A percentile compares a stretch with the other conserved stretches of the same genome.
Conservation (phyloP, 2,113 vertebrate species). For the Alethe diademata region DNA sequence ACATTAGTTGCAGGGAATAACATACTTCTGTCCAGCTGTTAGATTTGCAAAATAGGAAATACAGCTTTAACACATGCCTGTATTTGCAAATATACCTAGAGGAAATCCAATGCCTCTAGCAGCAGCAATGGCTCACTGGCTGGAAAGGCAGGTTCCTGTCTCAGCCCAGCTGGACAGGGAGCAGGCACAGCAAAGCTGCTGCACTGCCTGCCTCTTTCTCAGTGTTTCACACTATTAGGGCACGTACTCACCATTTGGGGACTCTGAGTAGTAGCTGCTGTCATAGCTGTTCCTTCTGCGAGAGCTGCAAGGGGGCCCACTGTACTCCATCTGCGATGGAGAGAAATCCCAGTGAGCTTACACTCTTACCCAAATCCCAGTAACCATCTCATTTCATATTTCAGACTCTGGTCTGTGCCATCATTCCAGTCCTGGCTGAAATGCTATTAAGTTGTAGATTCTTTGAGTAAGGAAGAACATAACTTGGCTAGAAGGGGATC, state of each 20-base stretch:
- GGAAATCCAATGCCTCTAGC: background rate
- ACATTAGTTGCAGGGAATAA: background rate
- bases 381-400: background rate
- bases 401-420: background rate
- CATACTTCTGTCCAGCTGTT: background rate
- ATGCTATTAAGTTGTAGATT: background rate
- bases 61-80: background rate
- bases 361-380: background rate
- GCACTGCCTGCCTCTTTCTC: background rate
- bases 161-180: background rate
- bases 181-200: background rate
- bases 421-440: background rate
- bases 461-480: background rate
- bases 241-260: conserved; percentile 78
- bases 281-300: conserved; percentile 84
- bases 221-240: fast-evolving
- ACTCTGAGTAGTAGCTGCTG: conserved; percentile 84
- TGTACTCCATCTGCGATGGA: conserved; percentile 87
- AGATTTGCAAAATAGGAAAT: background rate
- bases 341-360: background rate
- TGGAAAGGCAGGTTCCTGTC: background rate
- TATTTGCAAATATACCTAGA: background rate
- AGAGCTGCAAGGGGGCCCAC: conserved; percentile 79
- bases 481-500: background rate
- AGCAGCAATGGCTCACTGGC: background rate